phyloP scores from a whole-genome alignment of 1,140 invertebrate species.

The Neodiprion fabricii region DNA sequence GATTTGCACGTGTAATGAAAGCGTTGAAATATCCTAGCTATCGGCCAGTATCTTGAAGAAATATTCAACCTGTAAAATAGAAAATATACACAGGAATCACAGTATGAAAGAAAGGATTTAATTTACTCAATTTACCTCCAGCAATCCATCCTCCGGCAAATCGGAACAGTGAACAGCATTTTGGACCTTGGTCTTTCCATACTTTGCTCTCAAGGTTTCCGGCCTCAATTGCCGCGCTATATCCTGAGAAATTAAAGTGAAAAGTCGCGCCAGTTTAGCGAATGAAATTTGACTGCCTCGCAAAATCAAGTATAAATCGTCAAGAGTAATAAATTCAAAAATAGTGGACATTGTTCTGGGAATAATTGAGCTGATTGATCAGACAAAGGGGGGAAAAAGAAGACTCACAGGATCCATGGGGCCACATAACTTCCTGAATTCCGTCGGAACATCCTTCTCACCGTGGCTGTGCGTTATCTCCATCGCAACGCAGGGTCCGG shows the following conservation, averaged over 20 bases:
- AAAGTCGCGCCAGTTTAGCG: slow-evolving; percentile 25
- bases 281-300: slow-evolving; percentile 21
- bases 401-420: slow-evolving; percentile 84
- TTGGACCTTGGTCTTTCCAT: slow-evolving; percentile 81
- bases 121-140: slow-evolving; percentile 68
- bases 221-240: slow-evolving; percentile 85
- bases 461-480: slow-evolving; percentile 76
- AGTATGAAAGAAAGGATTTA: background rate
- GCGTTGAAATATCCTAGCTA: slow-evolving; percentile 23
- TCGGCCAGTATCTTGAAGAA: slow-evolving; percentile 76
- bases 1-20: background rate
- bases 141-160: slow-evolving; percentile 81
- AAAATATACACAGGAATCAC: background rate
- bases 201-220: slow-evolving; percentile 81
- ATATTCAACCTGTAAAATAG: slow-evolving; percentile 67
- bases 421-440: slow-evolving; percentile 86
- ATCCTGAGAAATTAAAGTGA: slow-evolving; percentile 66
- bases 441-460: slow-evolving; percentile 67
- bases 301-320: background rate
- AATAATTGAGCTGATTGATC: slow-evolving; percentile 2
- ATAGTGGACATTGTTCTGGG: slow-evolving; percentile 7
- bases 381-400: no score
- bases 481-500: slow-evolving; percentile 85
- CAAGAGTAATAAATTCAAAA: slow-evolving; percentile 20
- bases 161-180: slow-evolving; percentile 95